A percentile compares a stretch with the other conserved stretches of the same genome.
phyloP scores from a whole-genome alignment of 2,113 vertebrate genomes.

The cattle (Bos taurus) region ARS-UCD2.0 NC_037328.1:51203501-51204000 shows the following conservation, averaged over 20 bases:
- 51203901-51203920: not conserved
- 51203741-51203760: not conserved
- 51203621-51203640: not conserved
- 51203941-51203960: not conserved
- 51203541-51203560: not conserved
- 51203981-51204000: not conserved
- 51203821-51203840: not conserved
- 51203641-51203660: not conserved
- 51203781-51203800: not conserved
- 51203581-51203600: not conserved
- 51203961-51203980: not conserved
- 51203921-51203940: not conserved
- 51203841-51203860: not conserved
- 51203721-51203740: not conserved
- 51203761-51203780: not conserved
- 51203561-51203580: not conserved
- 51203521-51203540: not conserved
- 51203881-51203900: not conserved
- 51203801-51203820: not conserved
- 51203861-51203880: not conserved
- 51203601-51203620: not conserved
- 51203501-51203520: not conserved
- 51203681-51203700: not conserved
- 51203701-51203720: not conserved
- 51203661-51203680: not conserved